Evolutionary conservation across 2,888 invertebrate genomes (phyloP).

Genomic region (Agrilus cyanescens): DNA sequence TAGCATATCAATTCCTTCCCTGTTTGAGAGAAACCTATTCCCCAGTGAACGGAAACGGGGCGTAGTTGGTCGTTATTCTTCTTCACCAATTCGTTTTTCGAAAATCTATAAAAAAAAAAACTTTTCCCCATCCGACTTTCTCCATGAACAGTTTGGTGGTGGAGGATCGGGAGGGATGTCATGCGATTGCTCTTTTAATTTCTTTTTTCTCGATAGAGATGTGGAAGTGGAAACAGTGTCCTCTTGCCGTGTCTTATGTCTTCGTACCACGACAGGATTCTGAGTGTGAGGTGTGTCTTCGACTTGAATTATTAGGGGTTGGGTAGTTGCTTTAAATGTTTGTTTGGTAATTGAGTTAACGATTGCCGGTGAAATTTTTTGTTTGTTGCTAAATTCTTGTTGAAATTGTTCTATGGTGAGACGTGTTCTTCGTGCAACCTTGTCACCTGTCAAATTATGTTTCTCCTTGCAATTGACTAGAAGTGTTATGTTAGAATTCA

Average conservation of each 20-base stretch:
- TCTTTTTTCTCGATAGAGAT: constrained; percentile 24
- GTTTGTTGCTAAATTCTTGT: constrained; percentile 21
- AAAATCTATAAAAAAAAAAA: constrained; percentile 35
- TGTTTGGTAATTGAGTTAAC: constrained; percentile 22
- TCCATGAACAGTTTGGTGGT: constrained; percentile 43
- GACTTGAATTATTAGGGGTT: constrained; percentile 35
- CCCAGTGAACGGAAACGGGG: no score
- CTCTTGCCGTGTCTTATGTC: constrained; percentile 30
- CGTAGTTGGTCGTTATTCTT: no score
- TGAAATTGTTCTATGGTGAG: constrained; percentile 33
- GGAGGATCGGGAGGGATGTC: constrained; percentile 38
- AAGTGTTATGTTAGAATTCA: not conserved
- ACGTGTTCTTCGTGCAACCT: constrained; percentile 32
- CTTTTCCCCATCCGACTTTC: constrained; percentile 31
- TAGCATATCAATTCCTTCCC: no score
- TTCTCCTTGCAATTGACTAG: constrained; percentile 13
- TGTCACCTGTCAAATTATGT: constrained; percentile 32
- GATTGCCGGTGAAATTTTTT: constrained; percentile 12
- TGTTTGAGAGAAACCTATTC: no score
- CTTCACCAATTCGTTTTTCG: constrained; percentile 64
- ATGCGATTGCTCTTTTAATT: constrained; percentile 30
- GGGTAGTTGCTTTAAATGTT: constrained; percentile 21
- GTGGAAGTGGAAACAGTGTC: constrained; percentile 15
- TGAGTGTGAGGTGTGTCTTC: constrained; percentile 32
- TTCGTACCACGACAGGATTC: constrained; percentile 20